Percentiles rank a stretch among this genome's conserved stretches.
phyloP scores from a whole-genome alignment of 2,797 vertebrate genomes.

The Esox masquinongy region DNA sequence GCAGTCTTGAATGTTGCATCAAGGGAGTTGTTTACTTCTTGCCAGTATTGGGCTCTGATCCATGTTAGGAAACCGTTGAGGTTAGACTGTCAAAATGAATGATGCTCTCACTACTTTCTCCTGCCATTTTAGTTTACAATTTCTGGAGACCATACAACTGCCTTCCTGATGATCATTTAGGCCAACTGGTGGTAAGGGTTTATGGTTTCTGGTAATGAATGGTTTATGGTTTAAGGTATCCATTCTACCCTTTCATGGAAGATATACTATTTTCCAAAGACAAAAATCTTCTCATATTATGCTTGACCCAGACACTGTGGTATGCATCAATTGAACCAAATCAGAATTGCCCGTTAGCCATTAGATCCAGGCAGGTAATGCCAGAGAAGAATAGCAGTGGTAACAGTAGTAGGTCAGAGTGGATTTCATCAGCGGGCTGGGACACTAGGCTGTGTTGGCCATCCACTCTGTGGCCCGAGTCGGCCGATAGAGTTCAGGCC shows the following conservation, averaged over 20 bases:
- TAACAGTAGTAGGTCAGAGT: constrained; percentile 50
- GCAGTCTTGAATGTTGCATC: too few species aligned
- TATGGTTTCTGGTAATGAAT: not conserved
- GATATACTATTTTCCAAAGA: constrained; percentile 23
- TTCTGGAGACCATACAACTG: too few species aligned
- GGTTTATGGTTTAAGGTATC: constrained; percentile 23
- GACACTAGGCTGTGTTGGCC: not conserved
- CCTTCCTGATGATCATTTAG: too few species aligned
- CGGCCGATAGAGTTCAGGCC: constrained; percentile 50
- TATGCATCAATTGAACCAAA: constrained; percentile 22
- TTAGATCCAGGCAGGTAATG: constrained; percentile 43
- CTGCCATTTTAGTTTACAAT: too few species aligned
- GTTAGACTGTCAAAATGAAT: too few species aligned
- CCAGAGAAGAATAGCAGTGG: constrained; percentile 46
- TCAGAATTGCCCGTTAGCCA: constrained; percentile 43
- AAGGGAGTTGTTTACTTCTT: too few species aligned
- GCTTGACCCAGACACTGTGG: constrained; percentile 48
- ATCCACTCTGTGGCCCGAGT: constrained; percentile 32
- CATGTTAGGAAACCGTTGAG: too few species aligned
- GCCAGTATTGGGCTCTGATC: too few species aligned
- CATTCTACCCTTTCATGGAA: constrained; percentile 29
- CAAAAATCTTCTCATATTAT: constrained; percentile 48
- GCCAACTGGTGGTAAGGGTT: too few species aligned
- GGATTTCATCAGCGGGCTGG: constrained; percentile 45
- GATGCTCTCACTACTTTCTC: too few species aligned